These are phyloP conservation scores for Promerops cafer DNA, from an alignment of 2,113 vertebrate genomes.

Conservation along the genomic window DNA sequence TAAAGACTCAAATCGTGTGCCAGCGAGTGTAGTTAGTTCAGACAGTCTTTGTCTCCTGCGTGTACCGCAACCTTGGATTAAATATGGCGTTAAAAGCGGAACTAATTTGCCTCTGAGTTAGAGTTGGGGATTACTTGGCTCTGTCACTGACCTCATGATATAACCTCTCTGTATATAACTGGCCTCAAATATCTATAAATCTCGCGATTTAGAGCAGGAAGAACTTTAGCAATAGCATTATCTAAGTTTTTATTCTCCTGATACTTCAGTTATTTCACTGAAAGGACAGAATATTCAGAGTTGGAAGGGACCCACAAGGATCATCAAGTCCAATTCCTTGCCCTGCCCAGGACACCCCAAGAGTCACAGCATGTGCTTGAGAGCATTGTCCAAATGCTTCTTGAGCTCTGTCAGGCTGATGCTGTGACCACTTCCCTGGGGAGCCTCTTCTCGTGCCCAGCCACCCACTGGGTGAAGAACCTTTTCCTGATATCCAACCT, in stretches of 20 bases:
- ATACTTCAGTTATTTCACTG: neutral
- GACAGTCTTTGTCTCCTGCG: neutral
- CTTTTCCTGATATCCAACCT: neutral
- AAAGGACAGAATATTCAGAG: neutral
- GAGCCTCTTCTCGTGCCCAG: neutral
- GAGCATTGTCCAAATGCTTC: fast-evolving
- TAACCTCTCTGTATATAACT: neutral
- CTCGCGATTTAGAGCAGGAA: neutral
- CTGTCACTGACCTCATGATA: neutral
- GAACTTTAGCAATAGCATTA: neutral
- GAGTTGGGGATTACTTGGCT: neutral
- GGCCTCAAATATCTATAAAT: neutral
- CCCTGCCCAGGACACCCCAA: neutral
- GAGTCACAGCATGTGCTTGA: neutral
- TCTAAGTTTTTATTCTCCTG: neutral
- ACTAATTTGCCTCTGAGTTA: neutral
- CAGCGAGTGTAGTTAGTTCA: neutral
- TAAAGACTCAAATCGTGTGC: neutral
- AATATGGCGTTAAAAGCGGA: neutral
- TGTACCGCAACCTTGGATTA: neutral
- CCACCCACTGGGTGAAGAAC: neutral
- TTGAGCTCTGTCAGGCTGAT: neutral
- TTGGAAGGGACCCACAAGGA: neutral
- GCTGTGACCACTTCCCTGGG: neutral
- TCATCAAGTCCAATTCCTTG: fast-evolving